Evolutionary conservation across 1,140 invertebrate genomes (phyloP).

Genomic region (Bombus ignitus): DNA sequence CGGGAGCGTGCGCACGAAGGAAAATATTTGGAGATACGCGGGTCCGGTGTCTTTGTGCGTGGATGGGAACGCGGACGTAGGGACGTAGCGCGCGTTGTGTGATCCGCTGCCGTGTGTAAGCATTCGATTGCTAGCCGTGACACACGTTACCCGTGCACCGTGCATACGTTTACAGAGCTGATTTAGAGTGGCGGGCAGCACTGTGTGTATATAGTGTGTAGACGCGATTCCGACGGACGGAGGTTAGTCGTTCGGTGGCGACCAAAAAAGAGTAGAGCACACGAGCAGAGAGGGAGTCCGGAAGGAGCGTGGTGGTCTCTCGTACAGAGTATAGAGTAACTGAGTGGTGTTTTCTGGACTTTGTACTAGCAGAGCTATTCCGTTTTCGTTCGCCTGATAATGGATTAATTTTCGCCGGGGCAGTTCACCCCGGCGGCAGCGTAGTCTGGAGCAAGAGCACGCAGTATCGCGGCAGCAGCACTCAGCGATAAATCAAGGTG

Average conservation of each 20-base stretch:
- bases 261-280: background rate
- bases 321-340: background rate
- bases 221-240: background rate
- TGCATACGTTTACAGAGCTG: conserved; percentile 52
- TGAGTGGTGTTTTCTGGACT: background rate
- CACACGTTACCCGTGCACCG: conserved; percentile 34
- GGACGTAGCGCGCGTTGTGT: conserved; percentile 37
- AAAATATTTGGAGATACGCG: conserved; percentile 52
- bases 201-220: background rate
- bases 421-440: conserved; percentile 32
- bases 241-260: background rate
- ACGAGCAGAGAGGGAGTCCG: conserved; percentile 3
- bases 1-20: conserved; percentile 5
- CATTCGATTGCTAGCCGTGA: conserved; percentile 25
- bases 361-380: background rate
- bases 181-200: conserved; percentile 53
- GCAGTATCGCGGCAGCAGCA: conserved; percentile 34
- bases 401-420: conserved; percentile 70
- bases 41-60: conserved; percentile 17
- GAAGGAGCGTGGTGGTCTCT: conserved; percentile 17
- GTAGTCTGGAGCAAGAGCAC: conserved; percentile 12
- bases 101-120: conserved; percentile 41
- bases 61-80: conserved; percentile 4
- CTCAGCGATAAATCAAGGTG: conserved; percentile 68
- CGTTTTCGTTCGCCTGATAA: conserved; percentile 55